These are phyloP conservation scores for Lycodopsis pacificus DNA, from an alignment of 2,797 vertebrate genomes.

Conservation along the genomic window DNA sequence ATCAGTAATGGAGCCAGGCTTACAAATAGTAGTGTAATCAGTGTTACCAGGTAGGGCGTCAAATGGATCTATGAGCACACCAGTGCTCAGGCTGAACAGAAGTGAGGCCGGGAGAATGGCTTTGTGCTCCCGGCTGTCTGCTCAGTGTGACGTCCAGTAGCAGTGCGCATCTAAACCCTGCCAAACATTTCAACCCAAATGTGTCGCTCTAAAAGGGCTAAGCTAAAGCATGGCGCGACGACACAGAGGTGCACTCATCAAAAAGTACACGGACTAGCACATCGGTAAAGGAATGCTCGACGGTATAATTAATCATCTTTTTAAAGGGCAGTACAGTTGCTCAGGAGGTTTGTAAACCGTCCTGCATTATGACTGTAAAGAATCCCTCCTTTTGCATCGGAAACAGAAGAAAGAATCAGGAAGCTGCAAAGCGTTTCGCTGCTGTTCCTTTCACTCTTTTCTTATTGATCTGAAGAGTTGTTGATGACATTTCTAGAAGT, in stretches of 20 bases:
- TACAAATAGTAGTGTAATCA: constrained; percentile 19
- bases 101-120: not conserved
- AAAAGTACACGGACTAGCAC: not conserved
- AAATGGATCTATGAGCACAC: constrained; percentile 20
- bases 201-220: not conserved
- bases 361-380: not conserved
- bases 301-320: not conserved
- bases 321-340: not conserved
- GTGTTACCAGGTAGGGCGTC: not conserved
- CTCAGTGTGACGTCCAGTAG: not conserved
- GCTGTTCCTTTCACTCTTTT: not conserved
- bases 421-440: not conserved
- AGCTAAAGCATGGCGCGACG: not conserved
- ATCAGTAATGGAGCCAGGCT: constrained; percentile 22
- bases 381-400: not conserved
- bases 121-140: not conserved
- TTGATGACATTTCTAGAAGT: not conserved
- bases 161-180: not conserved
- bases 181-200: not conserved
- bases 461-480: not conserved
- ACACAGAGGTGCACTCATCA: not conserved
- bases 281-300: not conserved
- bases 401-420: not conserved
- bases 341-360: constrained; percentile 22
- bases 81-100: not conserved